Conservation (phyloP, 2,113 vertebrate species). For the Cyphomyrus discorhynchus region DNA sequence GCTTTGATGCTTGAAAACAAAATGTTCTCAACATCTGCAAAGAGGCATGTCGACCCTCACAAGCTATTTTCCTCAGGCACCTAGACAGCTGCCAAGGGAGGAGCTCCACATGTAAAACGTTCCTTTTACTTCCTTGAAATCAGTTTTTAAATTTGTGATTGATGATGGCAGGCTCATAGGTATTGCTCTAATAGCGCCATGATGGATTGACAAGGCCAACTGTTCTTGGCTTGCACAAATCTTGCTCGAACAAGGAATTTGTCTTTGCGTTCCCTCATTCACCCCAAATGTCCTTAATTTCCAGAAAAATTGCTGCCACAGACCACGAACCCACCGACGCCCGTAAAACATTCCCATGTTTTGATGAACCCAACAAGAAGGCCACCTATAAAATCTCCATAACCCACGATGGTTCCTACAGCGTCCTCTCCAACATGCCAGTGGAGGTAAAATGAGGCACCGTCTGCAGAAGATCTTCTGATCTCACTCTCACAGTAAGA, state of each 20-base stretch:
- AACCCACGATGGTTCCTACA: conserved; percentile 56
- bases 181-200: not conserved
- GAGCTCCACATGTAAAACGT: not conserved
- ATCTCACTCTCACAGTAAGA: not conserved
- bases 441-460: conserved; percentile 54
- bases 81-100: not conserved
- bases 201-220: not conserved
- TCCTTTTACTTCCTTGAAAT: not conserved
- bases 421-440: conserved; percentile 90
- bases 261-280: not conserved
- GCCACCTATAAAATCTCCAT: conserved; percentile 82
- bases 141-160: not conserved
- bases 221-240: not conserved
- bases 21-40: not conserved
- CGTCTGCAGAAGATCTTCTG: not conserved
- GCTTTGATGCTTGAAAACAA: not conserved
- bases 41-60: not conserved
- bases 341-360: conserved; percentile 92
- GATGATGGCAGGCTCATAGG: not conserved
- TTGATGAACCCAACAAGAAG: conserved; percentile 96
- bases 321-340: conserved; percentile 96
- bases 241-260: not conserved
- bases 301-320: conserved; percentile 90
- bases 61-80: not conserved
- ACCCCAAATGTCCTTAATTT: conserved; percentile 31